Percentiles rank a stretch among this genome's conserved stretches.
Evolutionary conservation across 2,888 invertebrate genomes (phyloP).

Genomic region (Ichneumon xanthorius): DNA sequence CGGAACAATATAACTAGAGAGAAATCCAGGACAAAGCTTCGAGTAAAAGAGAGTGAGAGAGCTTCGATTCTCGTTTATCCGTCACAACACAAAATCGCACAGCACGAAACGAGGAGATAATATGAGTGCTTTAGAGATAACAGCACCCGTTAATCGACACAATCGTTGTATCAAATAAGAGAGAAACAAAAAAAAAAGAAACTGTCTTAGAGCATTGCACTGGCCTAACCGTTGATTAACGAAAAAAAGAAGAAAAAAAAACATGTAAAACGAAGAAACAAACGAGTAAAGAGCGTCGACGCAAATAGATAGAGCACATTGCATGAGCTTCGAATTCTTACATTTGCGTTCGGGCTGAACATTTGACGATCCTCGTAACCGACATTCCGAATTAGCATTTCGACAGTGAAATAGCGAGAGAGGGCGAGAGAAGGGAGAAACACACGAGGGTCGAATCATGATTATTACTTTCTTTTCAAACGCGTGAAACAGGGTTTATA

Average conservation of each 20-base stretch:
- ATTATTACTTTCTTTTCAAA: slow-evolving; percentile 25
- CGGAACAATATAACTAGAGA: slow-evolving; percentile 89
- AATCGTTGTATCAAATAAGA: slow-evolving; percentile 15
- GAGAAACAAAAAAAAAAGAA: slow-evolving; percentile 14
- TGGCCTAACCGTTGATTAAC: slow-evolving; percentile 41
- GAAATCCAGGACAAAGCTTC: slow-evolving; percentile 8
- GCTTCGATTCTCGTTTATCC: slow-evolving; percentile 55
- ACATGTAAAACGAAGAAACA: not conserved
- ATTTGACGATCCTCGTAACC: slow-evolving; percentile 46
- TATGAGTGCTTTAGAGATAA: slow-evolving; percentile 29
- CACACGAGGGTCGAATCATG: slow-evolving; percentile 20
- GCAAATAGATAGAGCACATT: slow-evolving; percentile 41
- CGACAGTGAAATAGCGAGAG: slow-evolving; percentile 8
- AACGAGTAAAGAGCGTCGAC: slow-evolving; percentile 29
- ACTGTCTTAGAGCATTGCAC: slow-evolving; percentile 53
- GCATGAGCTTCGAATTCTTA: slow-evolving; percentile 46
- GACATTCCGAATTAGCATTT: slow-evolving; percentile 67
- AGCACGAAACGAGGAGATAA: slow-evolving; percentile 40
- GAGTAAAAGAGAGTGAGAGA: slow-evolving; percentile 35
- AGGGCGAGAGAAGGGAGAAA: not conserved
- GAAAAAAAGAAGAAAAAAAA: slow-evolving; percentile 29
- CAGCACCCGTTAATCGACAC: slow-evolving; percentile 40
- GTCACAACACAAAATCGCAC: slow-evolving; percentile 64
- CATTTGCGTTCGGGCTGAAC: slow-evolving; percentile 31
- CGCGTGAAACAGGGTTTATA: slow-evolving; percentile 42